Base-by-base conservation (phyloP, 2,113 vertebrate species). In the Hydropotes inermis region DNA sequence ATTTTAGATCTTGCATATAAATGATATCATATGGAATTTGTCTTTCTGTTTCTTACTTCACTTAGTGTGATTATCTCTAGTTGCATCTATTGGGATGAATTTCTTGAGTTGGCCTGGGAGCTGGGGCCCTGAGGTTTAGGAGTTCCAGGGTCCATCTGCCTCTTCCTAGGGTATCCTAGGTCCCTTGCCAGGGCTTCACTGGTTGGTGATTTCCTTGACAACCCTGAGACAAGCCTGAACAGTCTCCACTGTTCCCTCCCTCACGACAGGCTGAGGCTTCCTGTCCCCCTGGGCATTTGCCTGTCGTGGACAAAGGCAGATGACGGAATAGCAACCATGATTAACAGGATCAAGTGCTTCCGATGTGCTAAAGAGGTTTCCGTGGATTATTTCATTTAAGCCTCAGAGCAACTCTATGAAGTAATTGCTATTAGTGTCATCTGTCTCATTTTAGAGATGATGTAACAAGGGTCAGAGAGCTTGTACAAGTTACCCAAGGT, bases 401-500 rank as follows among this genome's bases (percentile, higher is more conserved):
- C 92, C 92, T 93, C 87, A 27, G 90, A 95, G 91, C 79, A 60
- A 6, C 55, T 76, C 36, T 82, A 36, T 98, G 98, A 98, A 90
- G 93, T 98, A 96, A 98, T 60, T 79, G 86, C 55, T 47, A 11
- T 28, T 78, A 9, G 89, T 81, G 82, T 98, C 97, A 79, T 76
- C 82, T 91, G 97, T 95, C 96, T 97, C 86, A 25, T 96, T 92
- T 89, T 94, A 94, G 94, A 93, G 95, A 89, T 97, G 97, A 98
- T 36, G 96, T 97, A 70, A 96, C 89, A 82, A 95, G 89, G 36
- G 58, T 55, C 1, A 0, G n/a, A n/a, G 82, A 94, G 39, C 60
- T 89, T 30, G 50, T 23, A 8, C 39, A 17, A 21, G 55, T 33
- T 17, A 16, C 28, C 90, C 97, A 98, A 98, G 97, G 95, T 95